These are phyloP conservation scores for Protodeltote pygarga DNA, from an alignment of 2,888 invertebrate species.

Conservation along the genomic window DNA sequence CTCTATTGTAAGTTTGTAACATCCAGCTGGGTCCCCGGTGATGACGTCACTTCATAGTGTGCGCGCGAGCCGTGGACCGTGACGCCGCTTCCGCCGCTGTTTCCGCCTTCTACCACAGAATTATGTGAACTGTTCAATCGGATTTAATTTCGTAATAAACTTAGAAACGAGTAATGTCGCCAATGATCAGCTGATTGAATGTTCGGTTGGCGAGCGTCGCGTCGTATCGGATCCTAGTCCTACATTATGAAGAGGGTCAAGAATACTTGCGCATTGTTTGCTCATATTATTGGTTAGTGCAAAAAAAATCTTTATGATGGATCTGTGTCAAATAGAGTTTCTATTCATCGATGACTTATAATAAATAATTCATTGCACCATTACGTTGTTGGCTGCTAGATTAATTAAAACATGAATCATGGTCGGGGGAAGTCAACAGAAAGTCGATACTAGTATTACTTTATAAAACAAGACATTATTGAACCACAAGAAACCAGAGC, in stretches of 20 bases:
- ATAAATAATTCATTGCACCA: constrained; percentile 19
- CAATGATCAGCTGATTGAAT: constrained; percentile 14
- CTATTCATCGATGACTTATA: constrained; percentile 28
- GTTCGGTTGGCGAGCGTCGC: constrained; percentile 1
- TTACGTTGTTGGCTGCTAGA: constrained; percentile 22
- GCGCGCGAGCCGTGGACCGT: constrained; percentile 75
- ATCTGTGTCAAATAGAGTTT: constrained; percentile 42
- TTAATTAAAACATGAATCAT: constrained; percentile 44
- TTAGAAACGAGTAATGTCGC: constrained; percentile 27
- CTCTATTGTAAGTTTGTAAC: constrained; percentile 43
- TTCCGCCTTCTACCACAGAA: constrained; percentile 81
- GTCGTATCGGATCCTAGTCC: constrained; percentile 16
- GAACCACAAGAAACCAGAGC: constrained; percentile 74
- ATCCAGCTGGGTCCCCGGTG: constrained; percentile 56
- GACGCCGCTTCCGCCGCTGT: constrained; percentile 80
- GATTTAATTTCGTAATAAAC: constrained; percentile 68
- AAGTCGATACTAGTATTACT: constrained; percentile 58
- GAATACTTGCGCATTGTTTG: constrained; percentile 32
- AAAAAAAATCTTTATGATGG: constrained; percentile 39
- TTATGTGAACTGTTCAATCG: constrained; percentile 76
- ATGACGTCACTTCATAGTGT: constrained; percentile 76
- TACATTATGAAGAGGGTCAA: constrained; percentile 40
- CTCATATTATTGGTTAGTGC: constrained; percentile 11
- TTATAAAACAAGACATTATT: constrained; percentile 57
- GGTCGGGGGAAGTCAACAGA: constrained; percentile 57